Conservation (phyloP, 2,888 invertebrate genomes). For the Electrophaes corylata region DNA sequence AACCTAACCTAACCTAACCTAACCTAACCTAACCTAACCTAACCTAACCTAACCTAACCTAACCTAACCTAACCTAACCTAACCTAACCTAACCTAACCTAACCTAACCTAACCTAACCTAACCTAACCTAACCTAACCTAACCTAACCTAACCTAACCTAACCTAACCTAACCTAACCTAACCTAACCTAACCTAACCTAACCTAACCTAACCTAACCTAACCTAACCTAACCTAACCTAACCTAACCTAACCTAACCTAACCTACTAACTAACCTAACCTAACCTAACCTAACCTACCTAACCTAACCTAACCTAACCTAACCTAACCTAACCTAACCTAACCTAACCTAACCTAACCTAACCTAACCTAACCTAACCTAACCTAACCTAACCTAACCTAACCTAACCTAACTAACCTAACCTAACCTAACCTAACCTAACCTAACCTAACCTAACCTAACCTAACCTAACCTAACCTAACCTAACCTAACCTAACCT, state of each 20-base stretch:
- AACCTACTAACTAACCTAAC: slow-evolving; percentile 35
- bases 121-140: slow-evolving; percentile 41
- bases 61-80: slow-evolving; percentile 22
- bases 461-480: slow-evolving; percentile 38
- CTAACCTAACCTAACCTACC: slow-evolving; percentile 35
- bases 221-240: slow-evolving; percentile 31
- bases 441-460: slow-evolving; percentile 42
- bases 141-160: slow-evolving; percentile 34
- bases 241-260: slow-evolving; percentile 32
- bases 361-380: slow-evolving; percentile 30
- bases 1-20: slow-evolving; percentile 34
- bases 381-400: slow-evolving; percentile 33
- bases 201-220: slow-evolving; percentile 26
- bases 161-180: slow-evolving; percentile 31
- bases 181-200: slow-evolving; percentile 23
- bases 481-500: slow-evolving; percentile 38
- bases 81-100: slow-evolving; percentile 35
- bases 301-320: slow-evolving; percentile 36
- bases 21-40: slow-evolving; percentile 32
- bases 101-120: slow-evolving; percentile 44
- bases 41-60: slow-evolving; percentile 32
- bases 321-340: slow-evolving; percentile 28
- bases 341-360: slow-evolving; percentile 34
- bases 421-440: slow-evolving; percentile 14
- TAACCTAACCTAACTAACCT: slow-evolving; percentile 35